phyloP scores from a whole-genome alignment of 2,797 vertebrate genomes.

The Chaenodraco wilsoni region DNA sequence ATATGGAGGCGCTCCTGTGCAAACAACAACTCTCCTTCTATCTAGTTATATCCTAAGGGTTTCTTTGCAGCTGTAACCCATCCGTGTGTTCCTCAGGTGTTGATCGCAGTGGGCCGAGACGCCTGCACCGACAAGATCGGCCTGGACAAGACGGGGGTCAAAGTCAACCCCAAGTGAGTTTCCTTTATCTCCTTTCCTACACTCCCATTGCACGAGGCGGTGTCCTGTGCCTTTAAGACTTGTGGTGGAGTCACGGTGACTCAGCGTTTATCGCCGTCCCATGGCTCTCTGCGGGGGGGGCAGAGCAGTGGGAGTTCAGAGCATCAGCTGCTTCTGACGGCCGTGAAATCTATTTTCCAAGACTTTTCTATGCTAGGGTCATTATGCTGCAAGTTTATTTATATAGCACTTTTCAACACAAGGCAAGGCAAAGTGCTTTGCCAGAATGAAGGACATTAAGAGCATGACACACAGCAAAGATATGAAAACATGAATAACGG shows the following conservation, averaged over 20 bases:
- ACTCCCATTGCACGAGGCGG: neutral
- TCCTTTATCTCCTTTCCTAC: neutral
- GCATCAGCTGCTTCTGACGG: neutral
- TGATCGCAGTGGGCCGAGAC: conserved; percentile 93
- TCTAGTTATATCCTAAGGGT: neutral
- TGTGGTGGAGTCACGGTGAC: conserved; percentile 74
- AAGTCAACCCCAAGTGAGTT: conserved; percentile 91
- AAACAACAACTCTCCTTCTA: neutral
- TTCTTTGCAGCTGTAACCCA: neutral
- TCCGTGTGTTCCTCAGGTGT: conserved; percentile 81
- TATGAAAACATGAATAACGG: too few relatives aligned
- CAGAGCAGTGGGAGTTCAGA: neutral
- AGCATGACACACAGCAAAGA: too few relatives aligned
- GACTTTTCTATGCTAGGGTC: neutral
- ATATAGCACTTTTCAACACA: too few relatives aligned
- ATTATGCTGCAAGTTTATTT: neutral
- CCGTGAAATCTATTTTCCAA: neutral
- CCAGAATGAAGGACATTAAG: too few relatives aligned
- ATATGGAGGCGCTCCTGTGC: neutral
- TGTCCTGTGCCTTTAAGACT: conserved; percentile 72
- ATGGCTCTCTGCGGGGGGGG: conserved; percentile 27
- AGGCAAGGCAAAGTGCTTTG: too few relatives aligned
- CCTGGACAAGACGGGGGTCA: conserved; percentile 90
- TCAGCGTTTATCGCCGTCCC: conserved; percentile 75
- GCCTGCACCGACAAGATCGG: conserved; percentile 94